Percentiles rank a stretch among this genome's conserved stretches.
These are phyloP conservation scores for Alcis repandata DNA, from an alignment of 2,888 invertebrate genomes.

Conservation along the genomic window DNA sequence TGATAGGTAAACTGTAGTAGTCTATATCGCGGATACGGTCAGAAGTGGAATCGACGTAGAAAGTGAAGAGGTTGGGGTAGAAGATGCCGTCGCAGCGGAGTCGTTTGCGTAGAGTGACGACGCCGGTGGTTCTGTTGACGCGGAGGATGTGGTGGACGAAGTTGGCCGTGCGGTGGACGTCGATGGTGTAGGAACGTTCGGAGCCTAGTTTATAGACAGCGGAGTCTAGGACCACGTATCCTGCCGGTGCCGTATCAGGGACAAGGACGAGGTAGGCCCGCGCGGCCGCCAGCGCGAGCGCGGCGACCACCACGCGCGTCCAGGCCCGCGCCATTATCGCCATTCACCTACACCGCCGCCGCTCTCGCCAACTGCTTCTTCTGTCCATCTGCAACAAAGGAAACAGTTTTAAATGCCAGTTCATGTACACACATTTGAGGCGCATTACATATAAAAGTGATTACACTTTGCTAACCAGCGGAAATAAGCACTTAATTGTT, in stretches of 20 bases:
- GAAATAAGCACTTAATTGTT: no score
- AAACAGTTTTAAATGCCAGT: constrained; percentile 14
- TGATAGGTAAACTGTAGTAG: constrained; percentile 92
- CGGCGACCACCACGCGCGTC: constrained; percentile 66
- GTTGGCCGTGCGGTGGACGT: constrained; percentile 92
- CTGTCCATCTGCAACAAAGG: constrained; percentile 72
- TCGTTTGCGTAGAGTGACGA: constrained; percentile 90
- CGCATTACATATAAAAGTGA: not conserved
- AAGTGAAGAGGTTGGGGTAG: constrained; percentile 94
- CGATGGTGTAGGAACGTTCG: constrained; percentile 92
- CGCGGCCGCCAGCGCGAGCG: constrained; percentile 65
- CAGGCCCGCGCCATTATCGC: constrained; percentile 64
- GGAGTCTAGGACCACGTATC: constrained; percentile 91
- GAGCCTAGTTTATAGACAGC: constrained; percentile 93
- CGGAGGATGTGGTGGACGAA: constrained; percentile 92
- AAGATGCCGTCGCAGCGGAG: constrained; percentile 93
- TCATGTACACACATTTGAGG: not conserved
- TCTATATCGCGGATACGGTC: constrained; percentile 92
- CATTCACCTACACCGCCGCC: constrained; percentile 80
- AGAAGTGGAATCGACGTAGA: constrained; percentile 95
- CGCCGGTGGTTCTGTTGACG: constrained; percentile 91
- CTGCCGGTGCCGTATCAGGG: constrained; percentile 87
- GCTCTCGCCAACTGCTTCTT: constrained; percentile 64
- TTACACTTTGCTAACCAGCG: not conserved
- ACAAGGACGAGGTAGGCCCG: constrained; percentile 87